phyloP scores from a whole-genome alignment of 2,797 vertebrate genomes.

The Okamejei kenojei region DNA sequence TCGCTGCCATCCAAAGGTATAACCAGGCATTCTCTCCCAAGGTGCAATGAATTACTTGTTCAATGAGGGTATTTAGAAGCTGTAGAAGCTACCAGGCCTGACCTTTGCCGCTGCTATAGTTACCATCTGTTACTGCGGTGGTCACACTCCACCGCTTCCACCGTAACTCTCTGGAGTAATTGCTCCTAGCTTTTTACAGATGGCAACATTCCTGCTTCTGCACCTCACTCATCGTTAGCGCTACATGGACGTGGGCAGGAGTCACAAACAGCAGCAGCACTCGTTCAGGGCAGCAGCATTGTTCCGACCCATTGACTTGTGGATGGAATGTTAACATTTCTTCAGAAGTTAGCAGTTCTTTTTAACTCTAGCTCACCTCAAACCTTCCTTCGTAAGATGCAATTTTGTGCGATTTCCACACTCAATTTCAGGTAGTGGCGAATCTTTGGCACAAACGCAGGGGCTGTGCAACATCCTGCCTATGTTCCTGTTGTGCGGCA shows the following conservation, averaged over 20 bases:
- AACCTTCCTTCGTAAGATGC: not conserved
- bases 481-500: not conserved
- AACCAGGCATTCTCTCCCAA: not conserved
- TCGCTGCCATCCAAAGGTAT: not conserved
- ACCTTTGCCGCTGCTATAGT: slow-evolving; percentile 23
- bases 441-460: not conserved
- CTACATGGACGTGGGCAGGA: not conserved
- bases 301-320: not conserved
- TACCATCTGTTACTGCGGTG: slow-evolving; percentile 22
- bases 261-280: not conserved
- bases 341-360: not conserved
- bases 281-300: not conserved
- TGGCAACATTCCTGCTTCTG: not conserved
- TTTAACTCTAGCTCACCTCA: not conserved
- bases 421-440: not conserved
- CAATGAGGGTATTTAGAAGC: not conserved
- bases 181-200: not conserved
- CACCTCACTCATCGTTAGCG: not conserved
- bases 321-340: not conserved
- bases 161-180: not conserved
- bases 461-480: not conserved
- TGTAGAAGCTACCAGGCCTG: not conserved
- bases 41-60: not conserved
- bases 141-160: not conserved
- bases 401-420: not conserved